Evolutionary conservation across 2,888 invertebrate genomes (phyloP), one percentile per base, ranked within the genome.

Genomic region (Drosophila diplacantha): DNA sequence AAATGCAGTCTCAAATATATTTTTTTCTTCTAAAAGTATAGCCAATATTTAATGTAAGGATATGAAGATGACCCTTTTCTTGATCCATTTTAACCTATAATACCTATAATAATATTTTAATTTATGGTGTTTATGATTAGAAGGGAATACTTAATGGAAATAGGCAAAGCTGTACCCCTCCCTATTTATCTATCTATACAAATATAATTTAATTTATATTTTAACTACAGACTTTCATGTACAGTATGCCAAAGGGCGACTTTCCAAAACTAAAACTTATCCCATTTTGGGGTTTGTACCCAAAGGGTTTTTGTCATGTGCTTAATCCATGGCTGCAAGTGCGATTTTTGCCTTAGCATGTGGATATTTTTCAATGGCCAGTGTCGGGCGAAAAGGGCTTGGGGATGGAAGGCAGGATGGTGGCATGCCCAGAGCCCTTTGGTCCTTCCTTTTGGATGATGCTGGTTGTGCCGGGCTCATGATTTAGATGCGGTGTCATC

Each of bases 301-400:
- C 32, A 38, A 43, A 18, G 26, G 31, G 35, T 39, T 67, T 49
- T 49, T 16, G 71, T 59, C 26, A 41, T 63, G 65, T 51, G 69
- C 39, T 56, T 63, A 77, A 77, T 72, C 77, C 72, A 56, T 77
- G 70, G 54, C 38, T 37, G 66, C 62, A 54, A 66, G 66, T 64
- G 64, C 32, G 70, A 78, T 60, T 78, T 69, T 69, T 50, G 63
- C 50, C 60, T 65, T 58, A 64, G 66, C 65, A 59, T 72, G 65
- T 66, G 69, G 70, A 70, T 77, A 66, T 74, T 74, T 74, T 72
- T 72, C 74, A 77, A 66, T 72, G 63, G 65, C 72, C 72, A 69
- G 69, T 77, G 61, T 60, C 44, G 49, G 51, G 58, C n/a, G n/a
- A n/a, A 7, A 38, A 18, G 12, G 20, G 38, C 8, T 41, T n/a